phyloP scores from a whole-genome alignment of 2,888 invertebrate genomes.

The Thumatha senex region DNA sequence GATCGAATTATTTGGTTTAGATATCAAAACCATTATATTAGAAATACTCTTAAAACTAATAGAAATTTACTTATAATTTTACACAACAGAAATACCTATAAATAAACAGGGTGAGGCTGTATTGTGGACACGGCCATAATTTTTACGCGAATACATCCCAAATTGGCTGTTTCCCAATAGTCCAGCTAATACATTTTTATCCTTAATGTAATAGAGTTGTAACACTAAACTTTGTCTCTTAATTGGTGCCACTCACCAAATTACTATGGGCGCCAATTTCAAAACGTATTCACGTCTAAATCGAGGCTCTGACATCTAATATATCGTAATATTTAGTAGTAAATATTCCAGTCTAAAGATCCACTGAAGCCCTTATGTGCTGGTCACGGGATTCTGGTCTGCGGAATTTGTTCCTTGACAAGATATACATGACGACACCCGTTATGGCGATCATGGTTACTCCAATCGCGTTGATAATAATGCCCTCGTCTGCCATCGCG shows the following conservation, averaged over 20 bases:
- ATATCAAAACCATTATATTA: slow-evolving; percentile 19
- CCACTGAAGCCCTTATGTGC: slow-evolving; percentile 83
- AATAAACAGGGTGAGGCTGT: too few species aligned
- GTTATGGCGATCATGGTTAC: slow-evolving; percentile 85
- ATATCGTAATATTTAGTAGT: neutral
- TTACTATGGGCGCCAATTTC: too few species aligned
- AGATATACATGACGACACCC: slow-evolving; percentile 86
- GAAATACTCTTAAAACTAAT: slow-evolving; percentile 3
- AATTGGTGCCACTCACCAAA: too few species aligned
- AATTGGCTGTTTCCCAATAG: too few species aligned
- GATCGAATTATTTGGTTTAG: neutral
- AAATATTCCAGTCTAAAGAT: slow-evolving; percentile 65
- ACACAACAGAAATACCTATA: neutral
- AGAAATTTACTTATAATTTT: slow-evolving; percentile 20
- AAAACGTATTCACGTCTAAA: neutral
- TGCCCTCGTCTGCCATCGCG: slow-evolving; percentile 85
- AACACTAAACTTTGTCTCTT: too few species aligned
- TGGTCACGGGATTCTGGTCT: slow-evolving; percentile 65
- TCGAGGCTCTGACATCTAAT: slow-evolving; percentile 23
- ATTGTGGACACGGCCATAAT: too few species aligned
- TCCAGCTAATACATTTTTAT: too few species aligned
- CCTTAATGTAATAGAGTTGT: too few species aligned
- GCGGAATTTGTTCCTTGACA: slow-evolving; percentile 84
- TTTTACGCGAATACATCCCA: too few species aligned
- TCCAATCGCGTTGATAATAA: slow-evolving; percentile 88